Conservation (phyloP, 2,797 vertebrate species). For the Catharus ustulatus region DNA sequence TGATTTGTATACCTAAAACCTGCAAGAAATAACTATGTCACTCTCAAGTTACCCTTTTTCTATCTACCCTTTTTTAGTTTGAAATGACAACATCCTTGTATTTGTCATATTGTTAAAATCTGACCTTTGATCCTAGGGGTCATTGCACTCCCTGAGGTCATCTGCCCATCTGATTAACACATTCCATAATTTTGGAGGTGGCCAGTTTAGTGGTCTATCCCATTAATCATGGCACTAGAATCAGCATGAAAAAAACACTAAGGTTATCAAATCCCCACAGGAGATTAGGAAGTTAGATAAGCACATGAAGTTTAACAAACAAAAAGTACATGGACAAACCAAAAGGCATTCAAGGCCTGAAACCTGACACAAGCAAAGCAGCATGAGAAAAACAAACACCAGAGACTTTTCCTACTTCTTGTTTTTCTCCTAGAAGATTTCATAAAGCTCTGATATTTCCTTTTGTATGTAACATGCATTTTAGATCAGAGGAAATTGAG, state of each 20-base stretch:
- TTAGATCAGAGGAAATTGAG: not conserved
- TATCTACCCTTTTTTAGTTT: constrained; percentile 29
- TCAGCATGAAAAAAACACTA: constrained; percentile 58
- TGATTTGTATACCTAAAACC: not conserved
- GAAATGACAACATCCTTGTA: constrained; percentile 71
- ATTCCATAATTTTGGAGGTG: constrained; percentile 86
- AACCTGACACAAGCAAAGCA: constrained; percentile 61
- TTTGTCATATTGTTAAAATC: constrained; percentile 83
- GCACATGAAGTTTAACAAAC: constrained; percentile 67
- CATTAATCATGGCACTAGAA: constrained; percentile 83
- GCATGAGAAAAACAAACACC: constrained; percentile 73
- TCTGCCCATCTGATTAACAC: constrained; percentile 83
- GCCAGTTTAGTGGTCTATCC: constrained; percentile 64
- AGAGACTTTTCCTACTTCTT: not conserved
- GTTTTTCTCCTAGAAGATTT: constrained; percentile 22
- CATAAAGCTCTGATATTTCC: constrained; percentile 32
- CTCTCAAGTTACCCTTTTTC: constrained; percentile 38
- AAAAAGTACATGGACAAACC: constrained; percentile 39
- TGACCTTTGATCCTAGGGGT: constrained; percentile 84
- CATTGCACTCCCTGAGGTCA: constrained; percentile 56
- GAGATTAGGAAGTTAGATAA: constrained; percentile 77
- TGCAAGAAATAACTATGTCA: constrained; percentile 1
- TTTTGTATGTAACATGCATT: not conserved
- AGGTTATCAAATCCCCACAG: constrained; percentile 68
- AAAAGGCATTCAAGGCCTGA: constrained; percentile 44